Evolutionary conservation across 1,140 invertebrate genomes (phyloP), one percentile per base, ranked within the genome.

Genomic region (Eueides isabella): DNA sequence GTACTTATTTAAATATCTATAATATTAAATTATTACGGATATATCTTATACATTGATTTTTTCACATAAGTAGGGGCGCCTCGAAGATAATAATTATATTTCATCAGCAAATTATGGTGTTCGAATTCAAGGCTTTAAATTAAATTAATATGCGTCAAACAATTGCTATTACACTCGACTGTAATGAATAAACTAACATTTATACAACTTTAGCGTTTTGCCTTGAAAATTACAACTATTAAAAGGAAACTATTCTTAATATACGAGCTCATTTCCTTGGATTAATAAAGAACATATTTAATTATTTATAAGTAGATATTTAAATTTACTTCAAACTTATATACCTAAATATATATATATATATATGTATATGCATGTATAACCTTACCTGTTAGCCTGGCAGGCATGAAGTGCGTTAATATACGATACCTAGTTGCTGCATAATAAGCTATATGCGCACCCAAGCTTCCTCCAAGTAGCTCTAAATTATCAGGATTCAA

Each of bases 391-490:
- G 88, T 85, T 23, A 90, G 72, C 61, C 88, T 80, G 2, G 77
- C 77, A 16, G 83, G 83, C 76, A 83, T 83, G 29, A 29, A 69
- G 3, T 83, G 77, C 0, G 88, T 91, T 19, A 89, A 68, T 33
- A 85, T 71, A 9, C 79, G 61, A 64, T 85, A 91, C 29, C 77
- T 83, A 7, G 75, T 80, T 0, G 88, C 79, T 0, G 88, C 89
- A 71, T 78, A 82, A 19, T 80, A 85, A 12, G 82, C 86, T 23
- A 90, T 88, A 70, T 92, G 90, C 7, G 88, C 86, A 12, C 90
- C 89, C 2, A 92, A 72, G 70, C 90, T 92, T 0, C 75, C 86
- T 5, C 90, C 90, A 4, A 89, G 61, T 16, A 92, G 41, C 48
- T 89, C 84, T 26, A 91, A 44, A 9, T 78, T 76, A 12, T 77